Conservation (phyloP, 2,888 invertebrate genomes). For the Toxonevra muliebris region DNA sequence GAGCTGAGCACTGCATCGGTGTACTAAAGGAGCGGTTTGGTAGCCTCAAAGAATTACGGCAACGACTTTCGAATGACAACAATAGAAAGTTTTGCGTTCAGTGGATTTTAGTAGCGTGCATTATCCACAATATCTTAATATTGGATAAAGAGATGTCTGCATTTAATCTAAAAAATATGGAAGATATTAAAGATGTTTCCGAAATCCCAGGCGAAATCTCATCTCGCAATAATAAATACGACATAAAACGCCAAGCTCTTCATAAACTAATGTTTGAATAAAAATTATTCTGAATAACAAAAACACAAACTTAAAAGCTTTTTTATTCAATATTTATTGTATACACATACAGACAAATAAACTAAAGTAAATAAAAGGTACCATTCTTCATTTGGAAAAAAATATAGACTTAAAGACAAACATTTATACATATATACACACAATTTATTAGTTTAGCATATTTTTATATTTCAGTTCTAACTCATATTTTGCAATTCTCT, state of each 20-base stretch:
- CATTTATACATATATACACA: neutral
- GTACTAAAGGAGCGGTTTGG: slow-evolving; percentile 18
- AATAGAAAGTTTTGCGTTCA: slow-evolving; percentile 14
- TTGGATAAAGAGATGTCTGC: no score
- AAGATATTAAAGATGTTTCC: no score
- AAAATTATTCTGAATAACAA: neutral
- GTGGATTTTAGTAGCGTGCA: slow-evolving; percentile 15
- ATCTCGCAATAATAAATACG: no score
- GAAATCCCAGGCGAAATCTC: no score
- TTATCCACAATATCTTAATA: slow-evolving; percentile 8
- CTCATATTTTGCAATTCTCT: neutral
- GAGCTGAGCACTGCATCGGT: slow-evolving; percentile 23
- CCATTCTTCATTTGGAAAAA: no score
- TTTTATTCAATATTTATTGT: no score
- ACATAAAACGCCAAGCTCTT: no score
- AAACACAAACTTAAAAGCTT: no score
- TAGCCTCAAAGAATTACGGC: slow-evolving; percentile 21
- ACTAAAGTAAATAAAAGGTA: no score
- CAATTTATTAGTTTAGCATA: neutral
- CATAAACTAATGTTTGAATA: neutral
- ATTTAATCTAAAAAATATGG: no score
- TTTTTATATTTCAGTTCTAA: neutral
- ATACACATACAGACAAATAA: no score
- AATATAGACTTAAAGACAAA: neutral
- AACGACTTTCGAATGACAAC: neutral